Conservation (phyloP, 2,888 invertebrate species). For the Synergus laeviventris region DNA sequence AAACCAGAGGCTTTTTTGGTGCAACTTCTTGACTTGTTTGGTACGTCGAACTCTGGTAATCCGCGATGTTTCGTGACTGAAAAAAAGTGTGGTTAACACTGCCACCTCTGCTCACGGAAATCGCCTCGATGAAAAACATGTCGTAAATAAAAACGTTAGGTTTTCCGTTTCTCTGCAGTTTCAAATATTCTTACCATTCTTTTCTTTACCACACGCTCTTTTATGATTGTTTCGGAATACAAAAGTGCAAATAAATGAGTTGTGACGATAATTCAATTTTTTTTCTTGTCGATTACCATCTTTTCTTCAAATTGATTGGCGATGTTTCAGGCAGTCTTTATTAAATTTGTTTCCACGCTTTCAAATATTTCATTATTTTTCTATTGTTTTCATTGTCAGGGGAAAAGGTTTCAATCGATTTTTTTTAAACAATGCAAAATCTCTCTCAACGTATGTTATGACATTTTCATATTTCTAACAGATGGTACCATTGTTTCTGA, state of each 20-base stretch:
- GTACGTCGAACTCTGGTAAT: slow-evolving; percentile 26
- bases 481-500: slow-evolving; percentile 9
- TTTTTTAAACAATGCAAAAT: not conserved
- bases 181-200: not conserved
- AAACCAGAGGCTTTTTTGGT: slow-evolving; percentile 21
- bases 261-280: not conserved
- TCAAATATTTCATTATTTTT: not conserved
- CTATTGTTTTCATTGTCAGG: not conserved
- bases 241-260: not conserved
- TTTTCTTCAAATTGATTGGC: not conserved
- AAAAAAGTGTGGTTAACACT: slow-evolving; percentile 75
- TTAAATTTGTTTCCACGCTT: not conserved
- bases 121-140: slow-evolving; percentile 58
- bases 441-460: slow-evolving; percentile 9
- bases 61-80: slow-evolving; percentile 47
- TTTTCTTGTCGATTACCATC: slow-evolving; percentile 15
- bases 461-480: slow-evolving; percentile 36
- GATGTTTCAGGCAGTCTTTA: slow-evolving; percentile 13
- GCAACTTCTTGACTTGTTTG: slow-evolving; percentile 14
- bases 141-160: slow-evolving; percentile 47
- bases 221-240: not conserved
- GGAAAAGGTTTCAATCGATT: not conserved
- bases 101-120: slow-evolving; percentile 73
- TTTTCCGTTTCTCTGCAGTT: not conserved
- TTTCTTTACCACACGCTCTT: not conserved